Evolutionary conservation across 2,888 invertebrate species (phyloP).

Genomic region (Eubasilissa splendida): DNA sequence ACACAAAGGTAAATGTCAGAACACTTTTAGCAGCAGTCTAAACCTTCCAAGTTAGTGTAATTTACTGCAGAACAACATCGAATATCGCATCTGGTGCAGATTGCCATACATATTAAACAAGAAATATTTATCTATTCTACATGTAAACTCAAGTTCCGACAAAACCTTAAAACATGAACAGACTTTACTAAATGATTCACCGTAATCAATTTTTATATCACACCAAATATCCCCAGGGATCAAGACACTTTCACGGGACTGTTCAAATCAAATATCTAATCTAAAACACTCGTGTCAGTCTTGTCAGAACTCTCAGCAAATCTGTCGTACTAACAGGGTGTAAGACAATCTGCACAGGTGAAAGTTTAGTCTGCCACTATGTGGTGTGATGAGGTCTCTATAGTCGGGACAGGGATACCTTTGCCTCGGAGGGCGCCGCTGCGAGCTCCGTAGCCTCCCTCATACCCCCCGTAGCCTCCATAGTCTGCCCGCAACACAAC

Average conservation of each 20-base stretch:
- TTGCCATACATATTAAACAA: not conserved
- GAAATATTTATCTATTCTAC: too few relatives aligned
- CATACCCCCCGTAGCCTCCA: slow-evolving; percentile 90
- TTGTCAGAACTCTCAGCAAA: not conserved
- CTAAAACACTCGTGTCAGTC: not conserved
- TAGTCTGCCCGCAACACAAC: slow-evolving; percentile 74
- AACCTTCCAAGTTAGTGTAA: not conserved
- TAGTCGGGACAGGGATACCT: slow-evolving; percentile 76
- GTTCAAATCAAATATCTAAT: not conserved
- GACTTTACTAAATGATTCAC: too few relatives aligned
- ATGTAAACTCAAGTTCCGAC: too few relatives aligned
- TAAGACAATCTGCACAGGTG: slow-evolving; percentile 26
- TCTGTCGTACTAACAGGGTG: not conserved
- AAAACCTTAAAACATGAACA: too few relatives aligned
- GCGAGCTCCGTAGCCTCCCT: slow-evolving; percentile 91
- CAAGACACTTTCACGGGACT: not conserved
- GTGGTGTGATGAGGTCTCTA: slow-evolving; percentile 22
- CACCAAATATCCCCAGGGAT: slow-evolving; percentile 16
- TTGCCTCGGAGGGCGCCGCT: slow-evolving; percentile 89
- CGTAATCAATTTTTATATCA: not conserved
- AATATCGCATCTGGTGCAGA: not conserved
- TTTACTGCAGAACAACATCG: too few relatives aligned
- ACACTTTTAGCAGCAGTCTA: slow-evolving; percentile 36
- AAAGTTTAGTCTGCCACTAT: slow-evolving; percentile 39
- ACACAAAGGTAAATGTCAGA: slow-evolving; percentile 35